A percentile compares a stretch with the other conserved stretches of the same genome.
Evolutionary conservation across 2,797 vertebrate genomes (phyloP).

Genomic region (Sebastes flavidus): DNA sequence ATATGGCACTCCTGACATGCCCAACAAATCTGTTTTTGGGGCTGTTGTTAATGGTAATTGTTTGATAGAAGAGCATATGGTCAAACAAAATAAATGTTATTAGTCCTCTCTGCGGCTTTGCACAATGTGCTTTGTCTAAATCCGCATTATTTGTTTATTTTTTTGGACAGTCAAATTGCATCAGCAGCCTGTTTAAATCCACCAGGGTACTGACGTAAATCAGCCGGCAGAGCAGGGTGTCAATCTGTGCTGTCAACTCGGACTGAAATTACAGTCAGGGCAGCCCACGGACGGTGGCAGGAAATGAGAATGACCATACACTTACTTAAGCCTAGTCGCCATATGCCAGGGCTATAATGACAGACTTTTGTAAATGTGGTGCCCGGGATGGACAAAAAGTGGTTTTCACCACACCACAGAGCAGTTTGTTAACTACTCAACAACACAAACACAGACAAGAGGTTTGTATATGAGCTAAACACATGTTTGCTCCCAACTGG

Average conservation of each 20-base stretch:
- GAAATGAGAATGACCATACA: slow-evolving; percentile 66
- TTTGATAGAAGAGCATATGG: slow-evolving; percentile 52
- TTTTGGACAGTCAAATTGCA: background rate
- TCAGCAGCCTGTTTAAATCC: slow-evolving; percentile 27
- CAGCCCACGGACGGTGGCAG: slow-evolving; percentile 30
- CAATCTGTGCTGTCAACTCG: slow-evolving; percentile 39
- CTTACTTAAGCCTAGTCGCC: slow-evolving; percentile 65
- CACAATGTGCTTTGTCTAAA: background rate
- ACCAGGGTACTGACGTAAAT: slow-evolving; percentile 39
- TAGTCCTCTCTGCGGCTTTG: slow-evolving; percentile 15
- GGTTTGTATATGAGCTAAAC: background rate
- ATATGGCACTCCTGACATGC: slow-evolving; percentile 54
- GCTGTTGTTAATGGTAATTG: slow-evolving; percentile 39
- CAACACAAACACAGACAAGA: slow-evolving; percentile 38
- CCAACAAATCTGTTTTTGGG: slow-evolving; percentile 44
- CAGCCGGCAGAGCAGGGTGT: slow-evolving; percentile 35
- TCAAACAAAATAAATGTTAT: slow-evolving; percentile 16
- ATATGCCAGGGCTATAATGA: slow-evolving; percentile 69
- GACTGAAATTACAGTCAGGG: slow-evolving; percentile 46
- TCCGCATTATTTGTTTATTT: background rate
- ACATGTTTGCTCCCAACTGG: background rate
- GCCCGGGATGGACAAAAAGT: slow-evolving; percentile 31
- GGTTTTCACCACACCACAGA: slow-evolving; percentile 53
- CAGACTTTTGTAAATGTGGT: slow-evolving; percentile 44
- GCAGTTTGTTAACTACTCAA: slow-evolving; percentile 30